phyloP scores from a whole-genome alignment of 2,888 invertebrate species.

The Clanis bilineata region DNA sequence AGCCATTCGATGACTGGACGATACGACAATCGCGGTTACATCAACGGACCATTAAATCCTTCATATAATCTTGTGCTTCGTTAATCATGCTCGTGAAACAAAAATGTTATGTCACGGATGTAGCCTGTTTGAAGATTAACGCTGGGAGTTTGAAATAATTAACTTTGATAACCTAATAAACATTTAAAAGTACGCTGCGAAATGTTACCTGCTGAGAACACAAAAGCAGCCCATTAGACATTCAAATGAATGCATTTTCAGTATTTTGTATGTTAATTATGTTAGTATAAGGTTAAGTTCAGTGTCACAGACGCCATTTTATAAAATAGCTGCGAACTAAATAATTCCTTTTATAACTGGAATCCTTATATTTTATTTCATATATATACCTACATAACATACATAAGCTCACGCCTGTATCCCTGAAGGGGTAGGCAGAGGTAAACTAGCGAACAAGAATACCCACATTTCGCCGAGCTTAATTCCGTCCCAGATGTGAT shows the following conservation, averaged over 20 bases:
- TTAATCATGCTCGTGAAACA: slow-evolving; percentile 14
- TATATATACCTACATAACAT: not conserved
- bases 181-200: slow-evolving; percentile 47
- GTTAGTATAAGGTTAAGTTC: slow-evolving; percentile 75
- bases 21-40: slow-evolving; percentile 56
- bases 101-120: slow-evolving; percentile 31
- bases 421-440: no score
- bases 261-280: slow-evolving; percentile 78
- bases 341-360: not conserved
- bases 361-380: not conserved
- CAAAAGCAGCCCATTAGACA: slow-evolving; percentile 58
- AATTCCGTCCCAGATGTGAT: no score
- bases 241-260: slow-evolving; percentile 74
- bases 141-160: slow-evolving; percentile 33
- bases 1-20: slow-evolving; percentile 46
- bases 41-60: slow-evolving; percentile 30
- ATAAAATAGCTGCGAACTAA: slow-evolving; percentile 32
- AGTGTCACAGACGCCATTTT: slow-evolving; percentile 64
- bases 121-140: slow-evolving; percentile 31
- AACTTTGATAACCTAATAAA: slow-evolving; percentile 40
- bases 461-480: no score
- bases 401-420: no score
- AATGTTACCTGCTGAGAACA: slow-evolving; percentile 50
- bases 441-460: no score
- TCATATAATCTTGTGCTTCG: not conserved